Percentiles rank a stretch among this genome's conserved stretches.
Conservation (phyloP, 2,888 invertebrate species). For the Eupithecia exiguata region DNA sequence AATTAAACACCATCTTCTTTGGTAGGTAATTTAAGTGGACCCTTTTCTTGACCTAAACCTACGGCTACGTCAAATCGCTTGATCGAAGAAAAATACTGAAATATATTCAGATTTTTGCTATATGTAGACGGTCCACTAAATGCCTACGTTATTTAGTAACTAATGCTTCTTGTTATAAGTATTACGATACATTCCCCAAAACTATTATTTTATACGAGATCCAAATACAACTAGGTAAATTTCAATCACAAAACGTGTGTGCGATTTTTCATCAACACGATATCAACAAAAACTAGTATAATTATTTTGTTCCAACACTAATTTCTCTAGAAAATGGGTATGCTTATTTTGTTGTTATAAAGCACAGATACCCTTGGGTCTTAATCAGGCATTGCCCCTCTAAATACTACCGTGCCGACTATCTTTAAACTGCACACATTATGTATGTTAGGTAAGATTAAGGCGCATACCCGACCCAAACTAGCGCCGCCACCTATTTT, state of each 20-base stretch:
- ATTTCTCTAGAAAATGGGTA: background rate
- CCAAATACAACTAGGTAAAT: slow-evolving; percentile 40
- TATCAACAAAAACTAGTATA: background rate
- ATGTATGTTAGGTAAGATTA: background rate
- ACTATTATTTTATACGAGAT: slow-evolving; percentile 45
- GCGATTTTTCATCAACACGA: slow-evolving; percentile 18
- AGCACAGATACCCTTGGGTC: background rate
- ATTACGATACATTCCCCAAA: slow-evolving; percentile 23
- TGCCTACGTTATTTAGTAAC: background rate
- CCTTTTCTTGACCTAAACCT: background rate
- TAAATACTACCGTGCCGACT: background rate
- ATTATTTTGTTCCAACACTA: background rate
- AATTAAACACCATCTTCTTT: background rate
- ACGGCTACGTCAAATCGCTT: background rate
- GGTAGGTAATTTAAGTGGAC: background rate
- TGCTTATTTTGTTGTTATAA: background rate
- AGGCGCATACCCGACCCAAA: too few species aligned
- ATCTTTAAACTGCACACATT: background rate
- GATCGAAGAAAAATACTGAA: too few species aligned
- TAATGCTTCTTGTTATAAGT: background rate
- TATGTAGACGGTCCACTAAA: background rate
- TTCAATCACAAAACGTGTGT: slow-evolving; percentile 29
- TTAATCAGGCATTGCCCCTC: background rate
- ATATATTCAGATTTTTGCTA: background rate
- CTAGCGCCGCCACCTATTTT: too few species aligned